Evolutionary conservation across 2,888 invertebrate species (phyloP).

Genomic region (Shargacucullia verbasci): DNA sequence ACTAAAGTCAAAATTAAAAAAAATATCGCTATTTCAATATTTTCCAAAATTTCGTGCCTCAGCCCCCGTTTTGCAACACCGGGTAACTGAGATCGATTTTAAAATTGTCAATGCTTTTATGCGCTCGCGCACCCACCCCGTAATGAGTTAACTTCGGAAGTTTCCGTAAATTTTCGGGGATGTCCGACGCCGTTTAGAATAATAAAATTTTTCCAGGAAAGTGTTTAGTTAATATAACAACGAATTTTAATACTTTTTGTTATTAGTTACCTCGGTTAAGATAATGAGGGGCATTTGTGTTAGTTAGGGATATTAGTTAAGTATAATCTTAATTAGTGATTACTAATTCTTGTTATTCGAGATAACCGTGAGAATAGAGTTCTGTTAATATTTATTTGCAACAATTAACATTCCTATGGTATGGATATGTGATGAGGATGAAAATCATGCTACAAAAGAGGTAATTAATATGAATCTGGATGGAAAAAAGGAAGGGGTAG

Average conservation of each 20-base stretch:
- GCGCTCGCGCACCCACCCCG: constrained; percentile 31
- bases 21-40: neutral
- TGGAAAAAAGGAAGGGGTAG: no score
- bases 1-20: neutral
- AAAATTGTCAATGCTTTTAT: constrained; percentile 29
- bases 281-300: constrained; percentile 27
- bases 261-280: constrained; percentile 2
- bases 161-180: constrained; percentile 19
- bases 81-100: constrained; percentile 40
- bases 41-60: constrained; percentile 9
- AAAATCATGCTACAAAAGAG: no score
- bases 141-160: constrained; percentile 24
- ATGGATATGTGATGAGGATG: no score
- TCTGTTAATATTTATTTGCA: constrained; percentile 8
- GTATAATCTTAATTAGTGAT: constrained; percentile 14
- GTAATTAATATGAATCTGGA: no score
- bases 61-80: constrained; percentile 15
- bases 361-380: neutral
- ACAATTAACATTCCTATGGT: neutral
- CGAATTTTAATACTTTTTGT: constrained; percentile 11
- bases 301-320: constrained; percentile 2
- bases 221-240: neutral
- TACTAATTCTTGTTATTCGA: constrained; percentile 13
- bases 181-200: neutral
- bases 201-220: constrained; percentile 14